Evolutionary conservation across 1,140 invertebrate species (phyloP).

Genomic region (Aphidius gifuensis): DNA sequence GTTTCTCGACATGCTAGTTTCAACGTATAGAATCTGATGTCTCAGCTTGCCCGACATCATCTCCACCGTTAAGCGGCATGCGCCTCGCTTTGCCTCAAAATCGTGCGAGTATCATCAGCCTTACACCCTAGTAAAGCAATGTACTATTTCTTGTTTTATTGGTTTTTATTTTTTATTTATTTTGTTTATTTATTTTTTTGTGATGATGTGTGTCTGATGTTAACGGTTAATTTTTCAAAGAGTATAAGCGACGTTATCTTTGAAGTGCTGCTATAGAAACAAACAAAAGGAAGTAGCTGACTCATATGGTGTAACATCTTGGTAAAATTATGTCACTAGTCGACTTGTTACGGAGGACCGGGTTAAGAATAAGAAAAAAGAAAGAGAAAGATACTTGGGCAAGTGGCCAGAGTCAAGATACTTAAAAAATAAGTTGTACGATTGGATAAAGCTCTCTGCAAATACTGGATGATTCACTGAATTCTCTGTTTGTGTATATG

Average conservation of each 20-base stretch:
- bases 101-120: too few relatives aligned
- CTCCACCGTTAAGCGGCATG: too few relatives aligned
- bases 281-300: slow-evolving; percentile 25
- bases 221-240: background rate
- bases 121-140: too few relatives aligned
- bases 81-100: too few relatives aligned
- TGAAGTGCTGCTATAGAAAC: background rate
- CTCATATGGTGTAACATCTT: slow-evolving; percentile 36
- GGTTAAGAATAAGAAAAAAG: slow-evolving; percentile 27
- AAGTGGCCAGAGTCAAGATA: background rate
- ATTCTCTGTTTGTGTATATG: too few relatives aligned
- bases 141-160: too few relatives aligned
- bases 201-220: background rate
- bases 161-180: too few relatives aligned
- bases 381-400: slow-evolving; percentile 6
- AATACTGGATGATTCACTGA: slow-evolving; percentile 26
- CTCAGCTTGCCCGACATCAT: too few relatives aligned
- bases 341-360: slow-evolving; percentile 20
- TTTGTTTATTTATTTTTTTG: too few relatives aligned
- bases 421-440: slow-evolving; percentile 6
- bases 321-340: slow-evolving; percentile 43
- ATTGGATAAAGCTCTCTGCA: slow-evolving; percentile 26
- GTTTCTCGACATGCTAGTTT: too few relatives aligned
- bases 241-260: slow-evolving; percentile 1
- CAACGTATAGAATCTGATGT: too few relatives aligned